Base-by-base conservation (phyloP, 2,888 invertebrate species). In the Stramonita haemastoma region DNA sequence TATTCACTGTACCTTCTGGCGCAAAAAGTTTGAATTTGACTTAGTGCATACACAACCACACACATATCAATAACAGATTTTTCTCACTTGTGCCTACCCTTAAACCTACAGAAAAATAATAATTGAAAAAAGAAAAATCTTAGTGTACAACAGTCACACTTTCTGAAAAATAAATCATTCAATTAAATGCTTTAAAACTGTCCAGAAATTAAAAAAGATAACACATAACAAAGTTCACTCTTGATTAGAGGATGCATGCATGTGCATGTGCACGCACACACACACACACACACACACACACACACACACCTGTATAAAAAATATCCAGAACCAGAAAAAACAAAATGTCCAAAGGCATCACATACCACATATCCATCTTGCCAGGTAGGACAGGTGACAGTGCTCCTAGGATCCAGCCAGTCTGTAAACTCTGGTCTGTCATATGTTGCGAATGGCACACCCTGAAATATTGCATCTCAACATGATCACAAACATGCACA, bases 291-390 rank as follows among this genome's bases (percentile, higher is more conserved):
- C 66, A 22, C 66, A 22, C 66, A 22, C 66, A 66, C 66, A 46
- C 46, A 46, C 46, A 46, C 46, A 2, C 8, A 46, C 46, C 46
- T 46, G 46, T 46, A 46, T 46, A 8, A 46, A 5, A n/a, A 46
- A 2, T 46, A 46, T 46, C 8, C 46, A 46, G 46, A 46, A 46
- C 8, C 46, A 46, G 46, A 46, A 46, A 46, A 2, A 46, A 46
- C 46, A 46, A 8, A 46, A n/a, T n/a, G n/a, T n/a, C n/a, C n/a
- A n/a, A n/a, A 46, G 46, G 46, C 46, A 46, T 8, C 46, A 46
- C 81, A 36, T 89, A 95, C 95, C 93, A 93, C 94, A 89, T 94
- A 95, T 8, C 95, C 95, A 93, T 95, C 95, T 89, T 92, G 94
- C 95, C 95, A 95, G n/a, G 92, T 91, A 66, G 95, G 95, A 66